Conservation (phyloP, 2,113 vertebrate genomes). For the Progne subis region DNA sequence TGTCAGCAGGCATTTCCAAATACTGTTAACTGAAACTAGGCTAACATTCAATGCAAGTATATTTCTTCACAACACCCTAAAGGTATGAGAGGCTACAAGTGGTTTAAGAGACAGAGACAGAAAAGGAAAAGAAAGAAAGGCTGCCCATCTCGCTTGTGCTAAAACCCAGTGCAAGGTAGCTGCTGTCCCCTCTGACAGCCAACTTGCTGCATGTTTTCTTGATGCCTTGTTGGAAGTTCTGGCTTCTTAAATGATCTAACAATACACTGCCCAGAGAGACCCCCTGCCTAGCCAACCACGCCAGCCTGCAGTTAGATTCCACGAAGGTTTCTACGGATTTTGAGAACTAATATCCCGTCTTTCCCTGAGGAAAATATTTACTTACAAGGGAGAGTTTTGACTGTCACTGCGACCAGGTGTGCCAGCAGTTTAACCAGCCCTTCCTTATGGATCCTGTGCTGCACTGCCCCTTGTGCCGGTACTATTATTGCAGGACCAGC, state of each 20-base stretch:
- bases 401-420: neutral
- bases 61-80: neutral
- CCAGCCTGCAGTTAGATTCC: neutral
- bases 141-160: neutral
- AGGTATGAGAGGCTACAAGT: neutral
- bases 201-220: neutral
- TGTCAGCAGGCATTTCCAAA: constrained; percentile 28
- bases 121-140: neutral
- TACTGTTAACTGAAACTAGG: constrained; percentile 24
- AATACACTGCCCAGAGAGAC: neutral
- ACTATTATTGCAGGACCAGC: neutral
- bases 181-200: neutral
- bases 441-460: neutral
- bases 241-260: neutral
- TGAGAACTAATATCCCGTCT: neutral
- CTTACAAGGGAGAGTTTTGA: neutral
- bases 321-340: neutral
- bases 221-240: neutral
- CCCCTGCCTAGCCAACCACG: neutral
- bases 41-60: neutral
- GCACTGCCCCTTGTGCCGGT: neutral
- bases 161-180: neutral
- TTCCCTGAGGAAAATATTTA: neutral
- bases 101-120: neutral
- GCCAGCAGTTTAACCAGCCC: neutral